A percentile compares a stretch with the other conserved stretches of the same genome.
Conservation (phyloP, 2,797 vertebrate species). For the Dendrocincla tyrannina region DNA sequence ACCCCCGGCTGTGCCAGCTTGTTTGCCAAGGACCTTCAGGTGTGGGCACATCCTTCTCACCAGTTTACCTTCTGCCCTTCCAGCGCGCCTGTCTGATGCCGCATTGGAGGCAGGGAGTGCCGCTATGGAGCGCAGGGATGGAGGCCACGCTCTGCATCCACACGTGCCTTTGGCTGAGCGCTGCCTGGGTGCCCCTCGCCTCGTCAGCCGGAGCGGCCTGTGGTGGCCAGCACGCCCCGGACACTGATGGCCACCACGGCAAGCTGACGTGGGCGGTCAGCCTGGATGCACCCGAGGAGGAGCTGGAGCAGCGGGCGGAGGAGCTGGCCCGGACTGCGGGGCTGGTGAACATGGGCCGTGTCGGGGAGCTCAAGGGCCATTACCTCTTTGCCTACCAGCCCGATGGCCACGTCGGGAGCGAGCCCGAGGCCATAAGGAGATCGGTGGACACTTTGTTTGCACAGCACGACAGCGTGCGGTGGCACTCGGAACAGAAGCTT, state of each 20-base stretch:
- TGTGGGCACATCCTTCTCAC: not conserved
- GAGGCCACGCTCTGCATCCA: constrained; percentile 44
- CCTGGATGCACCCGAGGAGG: constrained; percentile 62
- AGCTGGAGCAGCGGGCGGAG: constrained; percentile 72
- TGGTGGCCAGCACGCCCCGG: fast-evolving
- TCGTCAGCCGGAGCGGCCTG: not conserved
- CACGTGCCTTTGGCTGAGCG: constrained; percentile 64
- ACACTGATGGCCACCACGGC: constrained; percentile 18
- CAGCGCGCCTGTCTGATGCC: constrained; percentile 77
- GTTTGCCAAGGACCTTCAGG: not conserved
- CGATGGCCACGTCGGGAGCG: fast-evolving
- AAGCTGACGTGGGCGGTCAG: constrained; percentile 87
- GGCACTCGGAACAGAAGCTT: constrained; percentile 89
- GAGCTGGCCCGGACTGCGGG: constrained; percentile 83
- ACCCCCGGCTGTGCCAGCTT: not conserved
- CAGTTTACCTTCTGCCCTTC: fast-evolving
- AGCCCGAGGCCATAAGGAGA: constrained; percentile 29
- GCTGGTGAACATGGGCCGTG: constrained; percentile 88
- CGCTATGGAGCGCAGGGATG: constrained; percentile 65
- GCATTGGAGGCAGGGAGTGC: constrained; percentile 60
- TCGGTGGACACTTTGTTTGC: constrained; percentile 77
- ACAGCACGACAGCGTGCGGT: constrained; percentile 84
- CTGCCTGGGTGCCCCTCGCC: constrained; percentile 38
- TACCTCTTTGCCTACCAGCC: constrained; percentile 84
- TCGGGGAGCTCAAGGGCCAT: constrained; percentile 90